These are phyloP conservation scores for Clarias magur DNA, from an alignment of 2,113 vertebrate genomes.

Conservation along the genomic window DNA sequence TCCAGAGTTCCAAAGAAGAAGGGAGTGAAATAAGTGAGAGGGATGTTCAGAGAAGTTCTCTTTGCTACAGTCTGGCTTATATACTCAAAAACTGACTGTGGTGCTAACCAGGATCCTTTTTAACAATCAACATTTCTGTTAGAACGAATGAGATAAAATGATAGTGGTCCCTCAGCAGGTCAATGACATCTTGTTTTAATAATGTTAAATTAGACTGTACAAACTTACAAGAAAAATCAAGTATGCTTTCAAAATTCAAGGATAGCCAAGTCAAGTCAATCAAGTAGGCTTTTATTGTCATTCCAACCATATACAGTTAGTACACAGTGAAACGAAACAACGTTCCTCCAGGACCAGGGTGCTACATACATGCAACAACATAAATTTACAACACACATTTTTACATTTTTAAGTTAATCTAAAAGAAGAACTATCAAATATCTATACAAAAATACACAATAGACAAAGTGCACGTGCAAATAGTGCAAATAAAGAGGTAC, in stretches of 20 bases:
- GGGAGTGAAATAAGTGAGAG: not conserved
- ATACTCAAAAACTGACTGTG: constrained; percentile 27
- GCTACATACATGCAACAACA: too few relatives aligned
- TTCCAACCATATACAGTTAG: too few relatives aligned
- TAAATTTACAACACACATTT: too few relatives aligned
- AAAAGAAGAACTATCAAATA: too few relatives aligned
- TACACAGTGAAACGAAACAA: too few relatives aligned
- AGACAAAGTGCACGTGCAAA: too few relatives aligned
- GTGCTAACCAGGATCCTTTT: constrained; percentile 10
- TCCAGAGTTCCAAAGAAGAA: constrained; percentile 22
- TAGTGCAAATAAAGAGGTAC: too few relatives aligned
- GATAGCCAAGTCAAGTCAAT: too few relatives aligned
- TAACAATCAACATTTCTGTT: constrained; percentile 31
- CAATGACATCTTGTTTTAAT: constrained; percentile 7
- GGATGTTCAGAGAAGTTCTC: constrained; percentile 1
- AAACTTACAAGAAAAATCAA: not conserved
- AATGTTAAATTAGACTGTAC: constrained; percentile 28
- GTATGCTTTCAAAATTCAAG: not conserved
- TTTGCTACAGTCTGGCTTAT: constrained; percentile 20
- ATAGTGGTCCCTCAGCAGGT: constrained; percentile 18
- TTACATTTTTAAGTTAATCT: too few relatives aligned
- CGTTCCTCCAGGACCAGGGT: too few relatives aligned
- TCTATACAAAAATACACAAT: too few relatives aligned
- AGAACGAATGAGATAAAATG: not conserved
- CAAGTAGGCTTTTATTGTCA: too few relatives aligned